A percentile compares a stretch with the other conserved stretches of the same genome.
Conservation (phyloP, 2,888 invertebrate species). For the Apodemia zela region DNA sequence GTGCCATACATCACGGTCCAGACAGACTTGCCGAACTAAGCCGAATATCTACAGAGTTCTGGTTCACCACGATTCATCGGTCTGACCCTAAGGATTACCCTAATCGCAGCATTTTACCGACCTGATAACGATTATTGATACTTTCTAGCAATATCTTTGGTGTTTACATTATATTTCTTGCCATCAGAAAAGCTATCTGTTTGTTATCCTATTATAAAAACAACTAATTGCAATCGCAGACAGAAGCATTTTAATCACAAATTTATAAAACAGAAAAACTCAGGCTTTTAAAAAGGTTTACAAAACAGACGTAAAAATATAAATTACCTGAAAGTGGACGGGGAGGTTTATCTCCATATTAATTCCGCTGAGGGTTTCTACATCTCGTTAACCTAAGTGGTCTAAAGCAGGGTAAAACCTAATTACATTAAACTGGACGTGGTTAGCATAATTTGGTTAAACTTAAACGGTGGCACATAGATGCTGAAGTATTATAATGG, state of each 20-base stretch:
- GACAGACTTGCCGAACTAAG: too few species aligned
- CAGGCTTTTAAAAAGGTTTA: constrained; percentile 9
- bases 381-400: constrained; percentile 59
- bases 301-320: constrained; percentile 18
- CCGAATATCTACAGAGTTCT: too few species aligned
- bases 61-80: too few species aligned
- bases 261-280: not conserved
- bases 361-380: constrained; percentile 47
- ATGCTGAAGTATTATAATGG: constrained; percentile 11
- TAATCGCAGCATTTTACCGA: too few species aligned
- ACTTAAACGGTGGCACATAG: constrained; percentile 22
- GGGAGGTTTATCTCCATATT: constrained; percentile 37
- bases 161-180: too few species aligned
- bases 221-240: not conserved
- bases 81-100: too few species aligned
- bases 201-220: too few species aligned
- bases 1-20: too few species aligned
- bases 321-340: constrained; percentile 24
- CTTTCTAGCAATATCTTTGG: too few species aligned
- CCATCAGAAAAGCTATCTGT: too few species aligned
- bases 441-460: constrained; percentile 34
- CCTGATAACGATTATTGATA: too few species aligned
- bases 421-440: constrained; percentile 50
- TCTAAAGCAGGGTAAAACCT: constrained; percentile 47
- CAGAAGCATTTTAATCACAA: not conserved